Evolutionary conservation across 1,140 invertebrate genomes (phyloP).

Genomic region (Lasaia peninsularis): DNA sequence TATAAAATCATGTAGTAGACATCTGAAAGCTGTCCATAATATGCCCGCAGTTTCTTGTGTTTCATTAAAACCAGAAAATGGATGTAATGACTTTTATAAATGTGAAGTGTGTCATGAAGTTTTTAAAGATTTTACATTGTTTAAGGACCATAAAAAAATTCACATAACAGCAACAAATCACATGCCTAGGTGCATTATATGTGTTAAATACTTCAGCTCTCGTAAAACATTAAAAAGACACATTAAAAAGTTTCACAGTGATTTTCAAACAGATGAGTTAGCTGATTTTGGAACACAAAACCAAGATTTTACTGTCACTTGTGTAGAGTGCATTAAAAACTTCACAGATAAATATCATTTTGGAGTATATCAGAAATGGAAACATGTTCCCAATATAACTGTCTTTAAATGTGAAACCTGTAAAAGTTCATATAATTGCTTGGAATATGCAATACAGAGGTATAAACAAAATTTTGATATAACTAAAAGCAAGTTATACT

Average conservation of each 20-base stretch:
- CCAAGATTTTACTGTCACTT: constrained; percentile 39
- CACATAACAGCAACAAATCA: constrained; percentile 29
- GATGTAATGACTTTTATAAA: constrained; percentile 51
- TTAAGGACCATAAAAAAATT: constrained; percentile 43
- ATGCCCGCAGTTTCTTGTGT: constrained; percentile 47
- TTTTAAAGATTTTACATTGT: constrained; percentile 48
- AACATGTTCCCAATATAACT: constrained; percentile 35
- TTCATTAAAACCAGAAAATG: constrained; percentile 36
- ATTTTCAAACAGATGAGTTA: constrained; percentile 49
- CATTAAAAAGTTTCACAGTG: constrained; percentile 54
- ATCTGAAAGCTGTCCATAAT: constrained; percentile 53
- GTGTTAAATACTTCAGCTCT: constrained; percentile 59
- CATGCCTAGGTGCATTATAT: constrained; percentile 49
- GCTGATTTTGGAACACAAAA: constrained; percentile 39
- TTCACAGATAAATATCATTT: constrained; percentile 44
- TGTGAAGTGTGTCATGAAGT: constrained; percentile 54
- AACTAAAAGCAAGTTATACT: constrained; percentile 40
- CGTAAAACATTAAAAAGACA: constrained; percentile 55
- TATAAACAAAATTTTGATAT: constrained; percentile 36
- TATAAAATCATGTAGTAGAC: constrained; percentile 58
- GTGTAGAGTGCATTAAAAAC: constrained; percentile 46
- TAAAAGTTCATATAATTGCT: constrained; percentile 32
- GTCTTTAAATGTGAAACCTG: constrained; percentile 52
- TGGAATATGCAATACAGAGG: constrained; percentile 52
- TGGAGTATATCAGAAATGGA: constrained; percentile 35